phyloP scores from a whole-genome alignment of 2,113 vertebrate species.

The Charadrius vociferus region DNA sequence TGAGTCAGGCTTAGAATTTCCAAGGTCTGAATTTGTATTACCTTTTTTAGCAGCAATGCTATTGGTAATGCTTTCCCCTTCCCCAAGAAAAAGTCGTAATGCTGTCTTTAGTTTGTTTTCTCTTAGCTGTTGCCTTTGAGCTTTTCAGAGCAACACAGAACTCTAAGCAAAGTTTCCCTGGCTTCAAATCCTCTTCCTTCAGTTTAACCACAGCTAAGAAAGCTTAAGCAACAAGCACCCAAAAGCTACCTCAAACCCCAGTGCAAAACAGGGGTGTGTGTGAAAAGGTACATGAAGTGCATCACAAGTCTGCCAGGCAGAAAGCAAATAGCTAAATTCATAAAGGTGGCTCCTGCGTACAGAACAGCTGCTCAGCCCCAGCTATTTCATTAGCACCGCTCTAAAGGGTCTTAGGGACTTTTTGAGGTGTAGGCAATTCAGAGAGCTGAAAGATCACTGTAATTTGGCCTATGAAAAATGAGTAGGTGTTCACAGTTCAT shows the following conservation, averaged over 20 bases:
- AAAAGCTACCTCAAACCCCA: not conserved
- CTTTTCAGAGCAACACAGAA: not conserved
- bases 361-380: not conserved
- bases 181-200: not conserved
- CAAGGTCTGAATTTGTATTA: not conserved
- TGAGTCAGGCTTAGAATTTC: not conserved
- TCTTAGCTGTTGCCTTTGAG: not conserved
- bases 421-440: constrained; percentile 44
- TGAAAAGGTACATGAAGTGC: not conserved
- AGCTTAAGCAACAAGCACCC: not conserved
- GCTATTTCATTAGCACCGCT: constrained; percentile 30
- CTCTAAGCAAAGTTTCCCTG: not conserved
- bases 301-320: not conserved
- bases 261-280: not conserved
- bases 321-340: constrained; percentile 8
- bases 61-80: not conserved
- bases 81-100: not conserved
- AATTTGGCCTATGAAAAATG: constrained; percentile 66
- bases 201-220: not conserved
- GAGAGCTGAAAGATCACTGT: constrained; percentile 39
- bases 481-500: constrained; percentile 66
- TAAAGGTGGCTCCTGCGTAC: not conserved
- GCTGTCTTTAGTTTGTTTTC: not conserved
- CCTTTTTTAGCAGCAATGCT: not conserved
- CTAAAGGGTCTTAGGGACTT: constrained; percentile 49